Evolutionary conservation across 35 echinoderm and acorn worm species (phyloP).

Genomic region (Lytechinus variegatus): DNA sequence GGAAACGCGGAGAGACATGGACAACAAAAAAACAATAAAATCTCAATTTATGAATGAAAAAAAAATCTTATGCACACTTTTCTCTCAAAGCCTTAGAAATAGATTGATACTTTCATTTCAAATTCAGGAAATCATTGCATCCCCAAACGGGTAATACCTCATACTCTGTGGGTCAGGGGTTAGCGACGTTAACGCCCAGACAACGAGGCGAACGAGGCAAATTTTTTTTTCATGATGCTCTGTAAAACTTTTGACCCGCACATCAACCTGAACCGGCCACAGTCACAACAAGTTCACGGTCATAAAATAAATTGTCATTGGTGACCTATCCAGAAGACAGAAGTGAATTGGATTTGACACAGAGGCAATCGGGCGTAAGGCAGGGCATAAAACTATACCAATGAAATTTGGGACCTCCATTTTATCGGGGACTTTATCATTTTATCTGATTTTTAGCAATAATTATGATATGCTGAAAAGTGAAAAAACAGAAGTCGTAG

Average conservation of each 20-base stretch:
- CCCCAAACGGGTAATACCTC: background rate
- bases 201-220: background rate
- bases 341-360: background rate
- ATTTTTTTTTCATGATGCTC: background rate
- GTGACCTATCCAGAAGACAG: background rate
- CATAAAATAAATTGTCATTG: background rate
- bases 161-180: background rate
- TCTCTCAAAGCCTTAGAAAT: too few species aligned
- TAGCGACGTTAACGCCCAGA: background rate
- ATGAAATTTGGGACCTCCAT: background rate
- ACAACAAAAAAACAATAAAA: background rate
- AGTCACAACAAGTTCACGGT: background rate
- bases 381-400: background rate
- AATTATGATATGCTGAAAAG: too few species aligned
- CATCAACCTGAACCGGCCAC: background rate
- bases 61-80: background rate
- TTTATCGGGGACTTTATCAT: too few species aligned
- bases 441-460: too few species aligned
- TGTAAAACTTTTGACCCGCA: background rate
- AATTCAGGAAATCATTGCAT: background rate
- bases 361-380: background rate
- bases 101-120: too few species aligned
- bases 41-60: background rate
- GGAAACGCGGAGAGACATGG: too few species aligned
- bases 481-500: too few species aligned